Evolutionary conservation across 2,113 vertebrate species (phyloP), one percentile per base, ranked within the genome.

Genomic region (Silurus asotus): DNA sequence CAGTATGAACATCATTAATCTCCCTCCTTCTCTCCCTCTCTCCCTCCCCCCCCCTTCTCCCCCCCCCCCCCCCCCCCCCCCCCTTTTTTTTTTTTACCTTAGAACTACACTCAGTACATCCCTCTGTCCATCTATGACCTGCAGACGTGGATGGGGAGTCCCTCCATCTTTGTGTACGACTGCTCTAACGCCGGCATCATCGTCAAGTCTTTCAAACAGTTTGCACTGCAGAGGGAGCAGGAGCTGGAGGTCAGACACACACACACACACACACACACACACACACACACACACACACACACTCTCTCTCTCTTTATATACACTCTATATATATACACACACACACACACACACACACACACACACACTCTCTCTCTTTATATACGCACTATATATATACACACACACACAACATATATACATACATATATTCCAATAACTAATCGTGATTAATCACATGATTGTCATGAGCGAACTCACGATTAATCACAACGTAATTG

Each of bases 41-140:
- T 59, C 69, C 61, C 19, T 62, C 51, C 67, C 17, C 28, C 48
- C 17, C 5, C 17, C 0, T 23, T 23, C 49, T 25, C 20, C 37
- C 37, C n/a, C 49, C n/a, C 17, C 72, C 53, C 61, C 69, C 53
- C 69, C 61, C 19, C 55, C 51, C 67, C 17, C 28, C 48, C 17
- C 5, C 17, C 0, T 23, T 53, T 23, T 25, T 10, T 2, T 2
- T 84, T 19, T 64, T 69, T 70, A n/a, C 89, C 90, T 3, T 90
- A 99, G 98, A 99, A 99, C 94, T 99, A 99, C 88, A 99, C 98
- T 1, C 98, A 99, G 94, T 99, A 99, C 92, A 99, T 99, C 94
- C 98, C 98, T 0, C 96, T 99, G 75, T 99, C 98, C 81, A 96
- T 99, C 65, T 99, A 99, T 0, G 98, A 99, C 95, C 96, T 99